Base-by-base conservation (phyloP, 2,797 vertebrate genomes). In the Phrynocephalus forsythii region DNA sequence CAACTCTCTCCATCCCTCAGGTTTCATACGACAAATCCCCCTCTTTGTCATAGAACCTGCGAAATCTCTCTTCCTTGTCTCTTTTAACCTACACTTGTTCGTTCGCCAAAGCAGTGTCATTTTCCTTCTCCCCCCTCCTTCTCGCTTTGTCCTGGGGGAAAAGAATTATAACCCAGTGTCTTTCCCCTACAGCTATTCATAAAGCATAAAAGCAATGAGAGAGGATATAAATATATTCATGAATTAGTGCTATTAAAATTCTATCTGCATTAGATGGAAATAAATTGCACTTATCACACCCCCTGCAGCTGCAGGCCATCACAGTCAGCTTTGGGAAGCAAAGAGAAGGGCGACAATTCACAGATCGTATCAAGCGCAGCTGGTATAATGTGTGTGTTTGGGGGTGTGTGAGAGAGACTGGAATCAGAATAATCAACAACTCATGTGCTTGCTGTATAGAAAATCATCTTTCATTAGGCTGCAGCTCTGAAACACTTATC, bases 171-270 rank as follows among this genome's bases (percentile, higher is more conserved):
- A 85, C n/a, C 60, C 87, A 85, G 81, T 78, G 71, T 89, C 72
- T 67, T 89, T 78, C 87, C 87, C 33, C 52, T 15, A 76, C 81
- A 87, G 48, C 22, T 86, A 85, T 90, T 87, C 2, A 6, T 60
- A 79, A 89, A 68, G 33, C 24, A 28, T 75, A 86, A 91, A 86
- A 87, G 30, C 30, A 84, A 33, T 22, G 82, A 86, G 77, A 79
- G 5, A 83, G 76, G 1, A 0, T 88, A 91, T 87, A 87, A 87
- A 90, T 90, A 90, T 90, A 90, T 87, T 87, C 85, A 90, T 83
- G 85, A 91, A 30, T 20, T 67, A 89, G 79, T 28, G 33, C 30
- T 75, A 33, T 87, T 87, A 84, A 75, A 90, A 90, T 87, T 87
- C 88, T 86, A 81, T 75, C 83, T 63, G 11, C 24, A 83, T 63